phyloP scores from a whole-genome alignment of 2,113 vertebrate genomes.

The Tringa solitaria region DNA sequence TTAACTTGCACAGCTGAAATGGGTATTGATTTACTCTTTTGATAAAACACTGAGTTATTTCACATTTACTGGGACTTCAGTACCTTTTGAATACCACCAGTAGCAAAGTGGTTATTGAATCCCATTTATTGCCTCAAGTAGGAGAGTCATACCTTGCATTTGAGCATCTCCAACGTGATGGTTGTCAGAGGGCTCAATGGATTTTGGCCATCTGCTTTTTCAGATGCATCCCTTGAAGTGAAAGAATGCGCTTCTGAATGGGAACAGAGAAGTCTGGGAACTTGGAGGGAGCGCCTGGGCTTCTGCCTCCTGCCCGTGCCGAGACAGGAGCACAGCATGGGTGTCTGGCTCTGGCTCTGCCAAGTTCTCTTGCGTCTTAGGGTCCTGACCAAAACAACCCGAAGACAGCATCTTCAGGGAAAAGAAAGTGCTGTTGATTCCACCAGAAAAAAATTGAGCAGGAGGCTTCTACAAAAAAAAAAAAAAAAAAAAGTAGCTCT shows the following conservation, averaged over 20 bases:
- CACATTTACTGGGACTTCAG: neutral
- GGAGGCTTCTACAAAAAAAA: neutral
- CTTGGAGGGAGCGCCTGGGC: neutral
- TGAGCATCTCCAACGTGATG: fast-evolving
- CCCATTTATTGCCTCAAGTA: neutral
- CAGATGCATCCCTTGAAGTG: neutral
- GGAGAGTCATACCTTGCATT: neutral
- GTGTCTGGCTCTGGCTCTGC: neutral
- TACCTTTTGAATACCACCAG: neutral
- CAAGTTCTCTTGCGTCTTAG: neutral
- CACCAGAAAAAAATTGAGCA: neutral
- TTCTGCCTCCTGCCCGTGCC: neutral
- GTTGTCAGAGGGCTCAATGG: neutral
- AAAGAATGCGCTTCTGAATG: neutral
- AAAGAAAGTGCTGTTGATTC: neutral
- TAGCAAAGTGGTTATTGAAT: neutral
- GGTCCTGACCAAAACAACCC: neutral
- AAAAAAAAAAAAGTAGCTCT: neutral
- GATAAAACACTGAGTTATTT: neutral
- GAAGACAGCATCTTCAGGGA: neutral
- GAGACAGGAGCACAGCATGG: neutral
- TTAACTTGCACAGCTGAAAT: neutral
- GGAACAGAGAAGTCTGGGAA: neutral
- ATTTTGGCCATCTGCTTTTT: neutral
- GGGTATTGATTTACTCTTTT: neutral